Evolutionary conservation across 2,888 invertebrate species (phyloP).

Genomic region (Catocala nupta): DNA sequence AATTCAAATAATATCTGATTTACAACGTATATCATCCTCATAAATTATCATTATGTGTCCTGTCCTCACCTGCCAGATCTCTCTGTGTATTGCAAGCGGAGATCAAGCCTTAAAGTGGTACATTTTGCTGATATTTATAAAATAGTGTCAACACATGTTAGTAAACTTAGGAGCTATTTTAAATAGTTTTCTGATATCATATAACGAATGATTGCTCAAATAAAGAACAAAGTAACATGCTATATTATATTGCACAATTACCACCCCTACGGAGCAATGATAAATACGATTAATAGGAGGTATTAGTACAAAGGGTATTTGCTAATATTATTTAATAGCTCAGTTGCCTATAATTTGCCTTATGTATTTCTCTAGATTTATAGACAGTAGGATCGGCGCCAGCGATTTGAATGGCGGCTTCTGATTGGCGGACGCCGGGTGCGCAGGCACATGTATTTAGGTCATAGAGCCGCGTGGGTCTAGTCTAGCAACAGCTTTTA

Average conservation of each 20-base stretch:
- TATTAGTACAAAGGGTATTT: constrained; percentile 69
- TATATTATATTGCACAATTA: background rate
- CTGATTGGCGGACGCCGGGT: constrained; percentile 82
- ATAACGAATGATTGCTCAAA: no score
- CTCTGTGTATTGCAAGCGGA: no score
- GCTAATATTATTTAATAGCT: constrained; percentile 74
- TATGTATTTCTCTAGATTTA: constrained; percentile 70
- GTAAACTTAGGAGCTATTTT: no score
- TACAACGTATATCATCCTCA: no score
- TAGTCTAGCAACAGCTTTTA: constrained; percentile 74
- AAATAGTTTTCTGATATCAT: no score
- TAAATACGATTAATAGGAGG: constrained; percentile 45
- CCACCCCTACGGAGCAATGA: constrained; percentile 35
- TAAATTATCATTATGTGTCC: no score
- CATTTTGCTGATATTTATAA: no score
- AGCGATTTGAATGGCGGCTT: constrained; percentile 77
- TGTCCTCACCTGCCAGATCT: no score
- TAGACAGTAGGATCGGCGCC: constrained; percentile 77
- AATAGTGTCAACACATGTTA: no score
- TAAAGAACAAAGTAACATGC: no score
- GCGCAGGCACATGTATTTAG: constrained; percentile 79
- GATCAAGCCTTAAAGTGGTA: no score
- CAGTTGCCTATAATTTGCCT: constrained; percentile 69
- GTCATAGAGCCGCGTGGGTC: constrained; percentile 82
- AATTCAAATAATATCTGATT: no score